phyloP scores from a whole-genome alignment of 2,888 invertebrate genomes.

The Pedicia rivosa region DNA sequence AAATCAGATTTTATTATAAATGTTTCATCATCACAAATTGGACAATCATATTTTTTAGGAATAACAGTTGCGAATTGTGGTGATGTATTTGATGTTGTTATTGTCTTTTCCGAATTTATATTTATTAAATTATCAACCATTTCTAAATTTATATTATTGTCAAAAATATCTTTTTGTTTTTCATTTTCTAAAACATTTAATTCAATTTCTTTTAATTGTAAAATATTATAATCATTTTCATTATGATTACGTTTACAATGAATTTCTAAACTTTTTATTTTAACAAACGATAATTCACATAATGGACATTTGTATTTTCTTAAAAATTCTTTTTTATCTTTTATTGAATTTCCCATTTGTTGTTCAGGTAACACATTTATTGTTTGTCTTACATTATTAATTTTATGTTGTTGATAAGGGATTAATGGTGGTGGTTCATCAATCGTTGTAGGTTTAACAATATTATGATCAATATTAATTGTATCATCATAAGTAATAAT shows the following conservation, averaged over 20 bases:
- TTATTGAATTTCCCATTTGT: no score
- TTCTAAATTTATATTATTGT: no score
- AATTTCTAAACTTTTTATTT: constrained; percentile 8
- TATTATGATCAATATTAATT: not conserved
- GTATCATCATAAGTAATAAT: not conserved
- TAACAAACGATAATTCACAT: constrained; percentile 10
- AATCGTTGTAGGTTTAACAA: not conserved
- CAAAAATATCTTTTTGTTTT: not conserved
- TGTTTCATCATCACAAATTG: not conserved
- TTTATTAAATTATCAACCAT: no score
- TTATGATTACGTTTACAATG: constrained; percentile 10
- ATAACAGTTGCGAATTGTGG: not conserved
- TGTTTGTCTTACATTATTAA: no score
- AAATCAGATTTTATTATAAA: constrained; percentile 4
- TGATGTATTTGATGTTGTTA: no score
- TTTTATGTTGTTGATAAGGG: no score
- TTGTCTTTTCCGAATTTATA: no score
- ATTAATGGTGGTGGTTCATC: not conserved
- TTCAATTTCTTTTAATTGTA: not conserved
- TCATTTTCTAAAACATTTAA: not conserved
- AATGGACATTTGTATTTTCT: constrained; percentile 7
- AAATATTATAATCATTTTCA: not conserved
- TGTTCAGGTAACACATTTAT: no score
- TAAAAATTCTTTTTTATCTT: not conserved
- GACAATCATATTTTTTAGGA: constrained; percentile 2